Evolutionary conservation across 1,140 invertebrate species (phyloP).

Genomic region (Caenorhabditis briggsae): DNA sequence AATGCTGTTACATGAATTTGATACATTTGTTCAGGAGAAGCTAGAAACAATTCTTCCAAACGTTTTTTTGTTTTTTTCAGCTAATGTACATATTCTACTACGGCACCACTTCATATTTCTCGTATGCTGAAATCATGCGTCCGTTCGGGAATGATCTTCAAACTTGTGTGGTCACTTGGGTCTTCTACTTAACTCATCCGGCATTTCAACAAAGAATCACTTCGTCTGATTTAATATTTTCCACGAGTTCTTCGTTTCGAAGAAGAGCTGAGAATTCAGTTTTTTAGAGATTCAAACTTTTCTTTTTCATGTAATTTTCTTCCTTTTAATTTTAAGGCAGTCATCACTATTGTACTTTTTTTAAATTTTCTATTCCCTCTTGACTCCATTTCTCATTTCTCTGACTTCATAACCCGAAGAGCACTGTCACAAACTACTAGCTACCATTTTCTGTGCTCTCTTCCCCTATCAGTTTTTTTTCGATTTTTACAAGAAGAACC

Average conservation of each 20-base stretch:
- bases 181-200: constrained; percentile 2
- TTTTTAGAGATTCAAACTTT: background rate
- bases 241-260: background rate
- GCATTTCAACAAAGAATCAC: background rate
- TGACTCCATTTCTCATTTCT: too few relatives aligned
- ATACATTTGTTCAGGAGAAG: too few relatives aligned
- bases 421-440: too few relatives aligned
- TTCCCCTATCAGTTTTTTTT: too few relatives aligned
- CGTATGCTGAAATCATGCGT: background rate
- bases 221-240: background rate
- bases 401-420: too few relatives aligned
- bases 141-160: constrained; percentile 26
- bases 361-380: too few relatives aligned
- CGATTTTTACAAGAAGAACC: too few relatives aligned
- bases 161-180: constrained; percentile 26
- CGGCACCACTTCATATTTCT: background rate
- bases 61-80: background rate
- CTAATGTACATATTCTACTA: constrained; percentile 8
- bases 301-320: too few relatives aligned
- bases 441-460: too few relatives aligned
- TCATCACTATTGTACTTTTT: too few relatives aligned
- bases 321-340: too few relatives aligned
- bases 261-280: background rate
- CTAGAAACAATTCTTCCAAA: too few relatives aligned
- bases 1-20: background rate